A percentile compares a stretch with the other conserved stretches of the same genome.
Conservation (phyloP, 2,797 vertebrate genomes). For the Chelidonichthys spinosus region DNA sequence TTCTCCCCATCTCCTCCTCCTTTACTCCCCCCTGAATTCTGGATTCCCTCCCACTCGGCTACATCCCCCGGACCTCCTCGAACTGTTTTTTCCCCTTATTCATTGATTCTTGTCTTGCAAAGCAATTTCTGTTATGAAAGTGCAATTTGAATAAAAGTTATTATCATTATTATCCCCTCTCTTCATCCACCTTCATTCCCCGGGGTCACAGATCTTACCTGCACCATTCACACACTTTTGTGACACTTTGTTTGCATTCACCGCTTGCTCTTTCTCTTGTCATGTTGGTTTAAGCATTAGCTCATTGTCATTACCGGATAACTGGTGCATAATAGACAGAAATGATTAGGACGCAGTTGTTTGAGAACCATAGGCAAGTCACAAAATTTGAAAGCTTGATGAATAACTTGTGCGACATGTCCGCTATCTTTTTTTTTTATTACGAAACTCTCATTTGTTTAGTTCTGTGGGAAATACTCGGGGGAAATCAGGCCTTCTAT, state of each 20-base stretch:
- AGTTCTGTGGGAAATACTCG: conserved; percentile 51
- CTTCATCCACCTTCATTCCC: conserved; percentile 8
- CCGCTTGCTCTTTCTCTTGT: conserved; percentile 3
- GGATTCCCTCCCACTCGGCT: conserved; percentile 10
- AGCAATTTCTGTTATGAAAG: conserved; percentile 26
- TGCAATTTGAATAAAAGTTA: conserved; percentile 59
- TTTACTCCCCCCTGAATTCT: conserved; percentile 1
- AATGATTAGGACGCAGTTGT: conserved; percentile 24
- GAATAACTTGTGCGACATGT: conserved; percentile 23
- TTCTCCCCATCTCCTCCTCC: conserved; percentile 14
- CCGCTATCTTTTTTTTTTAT: conserved; percentile 39
- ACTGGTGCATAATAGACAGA: conserved; percentile 30
- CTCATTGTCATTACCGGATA: conserved; percentile 30
- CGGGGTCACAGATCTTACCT: not conserved
- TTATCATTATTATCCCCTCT: conserved; percentile 31
- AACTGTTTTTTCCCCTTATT: conserved; percentile 14
- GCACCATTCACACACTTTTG: conserved; percentile 22
- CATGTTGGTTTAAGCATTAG: conserved; percentile 32
- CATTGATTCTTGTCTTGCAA: conserved; percentile 13
- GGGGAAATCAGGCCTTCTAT: conserved; percentile 69
- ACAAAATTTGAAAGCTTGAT: conserved; percentile 35
- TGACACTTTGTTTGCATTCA: conserved; percentile 8
- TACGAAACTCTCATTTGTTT: conserved; percentile 66
- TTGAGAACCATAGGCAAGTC: conserved; percentile 16
- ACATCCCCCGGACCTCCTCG: conserved; percentile 13